Evolutionary conservation across 2,888 invertebrate species (phyloP).

Genomic region (Napeogenes sylphis): DNA sequence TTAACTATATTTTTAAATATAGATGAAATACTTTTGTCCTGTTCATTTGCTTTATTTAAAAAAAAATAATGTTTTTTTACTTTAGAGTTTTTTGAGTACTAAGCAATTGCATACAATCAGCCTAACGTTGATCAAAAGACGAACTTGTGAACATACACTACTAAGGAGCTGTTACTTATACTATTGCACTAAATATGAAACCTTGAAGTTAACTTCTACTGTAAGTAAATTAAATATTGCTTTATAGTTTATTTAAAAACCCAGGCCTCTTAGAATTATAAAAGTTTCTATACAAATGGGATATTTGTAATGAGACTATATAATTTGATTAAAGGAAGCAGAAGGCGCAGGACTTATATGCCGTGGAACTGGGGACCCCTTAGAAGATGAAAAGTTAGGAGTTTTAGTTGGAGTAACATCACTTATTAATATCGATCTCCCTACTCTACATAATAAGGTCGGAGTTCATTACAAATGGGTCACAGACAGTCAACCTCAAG

Average conservation of each 20-base stretch:
- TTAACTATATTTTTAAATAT: conserved; percentile 1
- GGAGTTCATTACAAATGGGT: conserved; percentile 49
- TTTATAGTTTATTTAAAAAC: too few species aligned
- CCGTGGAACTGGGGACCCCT: conserved; percentile 51
- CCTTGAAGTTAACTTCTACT: conserved; percentile 19
- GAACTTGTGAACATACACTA: conserved; percentile 36
- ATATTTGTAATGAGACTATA: background rate
- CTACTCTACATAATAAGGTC: conserved; percentile 46
- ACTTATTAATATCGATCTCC: conserved; percentile 43
- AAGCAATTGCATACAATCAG: conserved; percentile 36
- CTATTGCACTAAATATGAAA: conserved; percentile 39
- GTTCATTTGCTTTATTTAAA: background rate
- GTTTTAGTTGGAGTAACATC: conserved; percentile 52
- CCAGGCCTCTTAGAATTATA: too few species aligned
- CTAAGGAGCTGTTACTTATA: conserved; percentile 38
- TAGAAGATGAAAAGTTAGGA: conserved; percentile 42
- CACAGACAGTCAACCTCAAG: conserved; percentile 13
- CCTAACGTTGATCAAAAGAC: conserved; percentile 33
- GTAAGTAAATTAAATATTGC: conserved; percentile 22
- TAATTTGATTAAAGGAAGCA: conserved; percentile 42
- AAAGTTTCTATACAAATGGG: background rate
- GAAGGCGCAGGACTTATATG: conserved; percentile 57
- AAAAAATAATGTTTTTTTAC: conserved; percentile 4
- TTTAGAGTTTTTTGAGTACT: conserved; percentile 43
- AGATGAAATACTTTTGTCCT: too few species aligned